Conservation (phyloP, 35 echinoderm and acorn worm species). For the Hemicentrotus pulcherrimus region DNA sequence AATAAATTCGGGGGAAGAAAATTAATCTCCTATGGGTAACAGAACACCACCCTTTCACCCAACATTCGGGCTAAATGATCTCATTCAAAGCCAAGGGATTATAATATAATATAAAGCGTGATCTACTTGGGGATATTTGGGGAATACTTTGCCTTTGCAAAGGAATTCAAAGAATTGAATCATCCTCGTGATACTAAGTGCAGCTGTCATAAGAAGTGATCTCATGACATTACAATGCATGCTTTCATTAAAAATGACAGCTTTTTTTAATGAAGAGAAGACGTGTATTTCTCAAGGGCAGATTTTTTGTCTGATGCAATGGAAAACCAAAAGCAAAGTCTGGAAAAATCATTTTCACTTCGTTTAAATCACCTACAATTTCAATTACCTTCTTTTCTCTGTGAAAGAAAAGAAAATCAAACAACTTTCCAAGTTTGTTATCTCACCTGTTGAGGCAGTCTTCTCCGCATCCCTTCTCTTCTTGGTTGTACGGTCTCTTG, state of each 20-base stretch:
- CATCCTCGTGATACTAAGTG: background rate
- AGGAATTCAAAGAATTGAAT: background rate
- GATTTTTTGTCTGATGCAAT: background rate
- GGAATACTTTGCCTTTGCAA: background rate
- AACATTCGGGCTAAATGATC: background rate
- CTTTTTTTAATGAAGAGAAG: background rate
- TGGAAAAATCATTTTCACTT: too few relatives aligned
- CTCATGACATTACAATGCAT: background rate
- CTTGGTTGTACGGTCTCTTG: slow-evolving; percentile 47
- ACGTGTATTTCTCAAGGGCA: background rate
- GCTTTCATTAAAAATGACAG: background rate
- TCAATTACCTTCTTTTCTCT: too few relatives aligned
- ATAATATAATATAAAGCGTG: background rate
- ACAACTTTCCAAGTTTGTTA: background rate
- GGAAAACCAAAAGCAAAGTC: too few relatives aligned
- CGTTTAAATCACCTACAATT: too few relatives aligned
- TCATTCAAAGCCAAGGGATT: background rate
- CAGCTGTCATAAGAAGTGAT: background rate
- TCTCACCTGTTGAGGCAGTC: slow-evolving; percentile 92
- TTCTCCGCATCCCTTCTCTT: slow-evolving; percentile 70
- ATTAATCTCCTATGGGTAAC: background rate
- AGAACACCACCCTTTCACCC: slow-evolving; percentile 34
- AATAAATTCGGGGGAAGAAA: background rate
- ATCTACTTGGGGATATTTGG: background rate
- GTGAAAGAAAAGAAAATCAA: too few relatives aligned